Percentiles rank a stretch among this genome's conserved stretches.
Evolutionary conservation across 1,140 invertebrate species (phyloP).

Genomic region (Zaprionus lachaisei): DNA sequence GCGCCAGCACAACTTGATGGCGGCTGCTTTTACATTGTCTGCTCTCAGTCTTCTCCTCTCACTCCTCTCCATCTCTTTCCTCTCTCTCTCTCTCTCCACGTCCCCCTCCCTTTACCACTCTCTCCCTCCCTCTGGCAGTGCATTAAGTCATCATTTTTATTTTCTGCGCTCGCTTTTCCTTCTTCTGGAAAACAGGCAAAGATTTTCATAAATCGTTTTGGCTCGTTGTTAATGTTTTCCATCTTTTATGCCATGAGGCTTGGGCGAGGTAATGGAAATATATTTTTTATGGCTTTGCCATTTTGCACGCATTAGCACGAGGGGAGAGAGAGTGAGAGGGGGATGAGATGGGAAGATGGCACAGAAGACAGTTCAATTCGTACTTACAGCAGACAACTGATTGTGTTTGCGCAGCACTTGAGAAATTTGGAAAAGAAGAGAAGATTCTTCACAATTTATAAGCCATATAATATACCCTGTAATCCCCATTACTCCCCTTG

Average conservation of each 20-base stretch:
- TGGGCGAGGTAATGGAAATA: slow-evolving; percentile 46
- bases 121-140: slow-evolving; percentile 27
- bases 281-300: slow-evolving; percentile 77
- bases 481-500: no score
- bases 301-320: slow-evolving; percentile 76
- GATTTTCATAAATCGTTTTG: slow-evolving; percentile 77
- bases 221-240: slow-evolving; percentile 62
- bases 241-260: slow-evolving; percentile 58
- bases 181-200: slow-evolving; percentile 31
- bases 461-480: neutral
- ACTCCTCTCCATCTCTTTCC: neutral
- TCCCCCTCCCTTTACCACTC: neutral
- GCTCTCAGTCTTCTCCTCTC: neutral
- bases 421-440: neutral
- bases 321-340: neutral
- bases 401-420: neutral
- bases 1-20: neutral
- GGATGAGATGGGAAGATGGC: no score
- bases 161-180: slow-evolving; percentile 24
- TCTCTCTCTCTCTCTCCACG: neutral
- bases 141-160: slow-evolving; percentile 77
- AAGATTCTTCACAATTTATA: no score
- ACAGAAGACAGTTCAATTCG: neutral
- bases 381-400: neutral
- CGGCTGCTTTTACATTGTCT: slow-evolving; percentile 38